Evolutionary conservation across 1,140 invertebrate genomes (phyloP).

Genomic region (Drosophila truncata): DNA sequence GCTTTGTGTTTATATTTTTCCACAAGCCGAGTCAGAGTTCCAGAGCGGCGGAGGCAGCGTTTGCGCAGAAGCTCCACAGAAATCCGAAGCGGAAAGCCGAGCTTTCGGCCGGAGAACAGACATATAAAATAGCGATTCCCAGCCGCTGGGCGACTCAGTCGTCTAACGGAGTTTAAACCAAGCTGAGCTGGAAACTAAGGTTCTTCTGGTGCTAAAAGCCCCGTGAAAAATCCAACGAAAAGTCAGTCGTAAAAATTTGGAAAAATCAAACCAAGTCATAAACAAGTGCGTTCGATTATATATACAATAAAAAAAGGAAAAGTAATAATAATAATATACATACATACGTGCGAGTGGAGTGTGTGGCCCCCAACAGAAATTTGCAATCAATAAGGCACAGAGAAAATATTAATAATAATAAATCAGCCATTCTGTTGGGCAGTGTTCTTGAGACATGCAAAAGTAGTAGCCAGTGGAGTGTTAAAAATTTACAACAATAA

Average conservation of each 20-base stretch:
- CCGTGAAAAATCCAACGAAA: constrained; percentile 30
- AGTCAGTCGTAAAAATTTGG: constrained; percentile 32
- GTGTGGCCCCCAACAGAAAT: constrained; percentile 29
- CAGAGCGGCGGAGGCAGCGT: constrained; percentile 24
- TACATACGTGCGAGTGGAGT: constrained; percentile 20
- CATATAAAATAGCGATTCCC: constrained; percentile 71
- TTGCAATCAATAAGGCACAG: constrained; percentile 27
- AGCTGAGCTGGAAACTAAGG: constrained; percentile 58
- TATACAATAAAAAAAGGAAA: not conserved
- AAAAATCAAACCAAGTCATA: constrained; percentile 48
- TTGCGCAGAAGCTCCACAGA: constrained; percentile 46
- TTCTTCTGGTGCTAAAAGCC: constrained; percentile 60
- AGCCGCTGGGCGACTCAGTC: constrained; percentile 63
- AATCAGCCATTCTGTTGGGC: constrained; percentile 40
- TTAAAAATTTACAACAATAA: constrained; percentile 58
- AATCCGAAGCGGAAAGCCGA: constrained; percentile 63
- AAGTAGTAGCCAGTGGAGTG: constrained; percentile 65
- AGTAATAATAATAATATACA: constrained; percentile 14
- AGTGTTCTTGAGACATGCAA: constrained; percentile 68
- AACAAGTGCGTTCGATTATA: constrained; percentile 51
- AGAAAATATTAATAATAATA: constrained; percentile 10
- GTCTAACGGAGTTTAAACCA: constrained; percentile 77
- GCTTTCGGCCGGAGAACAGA: constrained; percentile 59
- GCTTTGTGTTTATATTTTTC: constrained; percentile 81
- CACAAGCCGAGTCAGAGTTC: not conserved